phyloP scores from a whole-genome alignment of 2,113 vertebrate genomes.

The Philantomba maxwellii region DNA sequence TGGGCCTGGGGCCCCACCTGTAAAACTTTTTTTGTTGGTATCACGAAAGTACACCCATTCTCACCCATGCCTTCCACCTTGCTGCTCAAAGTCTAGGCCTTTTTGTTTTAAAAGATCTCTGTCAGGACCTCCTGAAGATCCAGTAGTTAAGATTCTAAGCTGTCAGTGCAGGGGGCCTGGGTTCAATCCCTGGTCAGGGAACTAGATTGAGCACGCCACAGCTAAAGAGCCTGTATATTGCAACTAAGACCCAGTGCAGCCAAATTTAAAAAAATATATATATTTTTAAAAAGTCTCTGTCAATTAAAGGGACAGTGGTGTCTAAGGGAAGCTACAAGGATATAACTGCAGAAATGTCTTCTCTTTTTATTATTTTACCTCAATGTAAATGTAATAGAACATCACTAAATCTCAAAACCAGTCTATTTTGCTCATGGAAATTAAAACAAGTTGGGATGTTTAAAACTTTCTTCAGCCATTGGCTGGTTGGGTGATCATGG shows the following conservation, averaged over 20 bases:
- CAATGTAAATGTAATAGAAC: background rate
- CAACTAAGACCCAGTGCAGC: background rate
- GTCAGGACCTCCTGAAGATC: background rate
- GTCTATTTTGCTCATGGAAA: background rate
- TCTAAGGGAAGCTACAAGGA: background rate
- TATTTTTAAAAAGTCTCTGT: rapidly evolving
- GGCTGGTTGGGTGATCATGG: background rate
- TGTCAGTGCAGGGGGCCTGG: background rate
- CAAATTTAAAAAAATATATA: background rate
- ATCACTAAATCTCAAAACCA: background rate
- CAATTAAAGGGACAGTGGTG: background rate
- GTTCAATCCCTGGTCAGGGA: background rate
- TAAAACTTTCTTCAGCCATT: background rate
- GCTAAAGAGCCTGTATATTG: background rate
- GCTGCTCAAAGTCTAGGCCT: background rate
- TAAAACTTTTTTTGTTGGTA: background rate
- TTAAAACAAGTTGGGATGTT: background rate
- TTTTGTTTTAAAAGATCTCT: background rate
- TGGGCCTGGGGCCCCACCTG: background rate
- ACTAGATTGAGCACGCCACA: background rate
- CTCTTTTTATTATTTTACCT: background rate
- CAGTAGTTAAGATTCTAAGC: background rate
- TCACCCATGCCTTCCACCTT: background rate
- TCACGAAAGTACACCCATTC: background rate
- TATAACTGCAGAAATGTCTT: background rate